Conservation (phyloP, 2,888 invertebrate species). For the Thumatha senex region DNA sequence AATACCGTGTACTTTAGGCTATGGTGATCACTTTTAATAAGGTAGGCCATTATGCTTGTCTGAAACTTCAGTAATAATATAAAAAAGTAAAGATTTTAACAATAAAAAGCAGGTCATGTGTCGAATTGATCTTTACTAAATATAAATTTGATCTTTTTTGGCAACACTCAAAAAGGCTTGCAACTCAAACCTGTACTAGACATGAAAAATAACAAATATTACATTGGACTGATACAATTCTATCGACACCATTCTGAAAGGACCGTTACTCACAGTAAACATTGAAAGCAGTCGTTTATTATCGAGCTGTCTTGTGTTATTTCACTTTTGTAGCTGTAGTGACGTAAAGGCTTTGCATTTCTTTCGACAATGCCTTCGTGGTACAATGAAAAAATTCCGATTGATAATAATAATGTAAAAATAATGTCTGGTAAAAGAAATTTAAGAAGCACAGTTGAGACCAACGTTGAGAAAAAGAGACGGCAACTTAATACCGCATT, state of each 20-base stretch:
- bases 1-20: too few species aligned
- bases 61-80: too few species aligned
- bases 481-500: too few species aligned
- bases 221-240: neutral
- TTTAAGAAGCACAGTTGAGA: neutral
- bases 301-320: constrained; percentile 3
- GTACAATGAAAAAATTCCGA: constrained; percentile 16
- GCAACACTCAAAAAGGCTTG: neutral
- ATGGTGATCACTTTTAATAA: too few species aligned
- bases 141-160: too few species aligned
- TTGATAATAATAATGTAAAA: constrained; percentile 23
- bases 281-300: constrained; percentile 4
- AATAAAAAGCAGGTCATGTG: too few species aligned
- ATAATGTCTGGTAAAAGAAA: constrained; percentile 30
- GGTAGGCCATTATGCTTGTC: too few species aligned
- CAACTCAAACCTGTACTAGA: neutral
- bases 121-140: too few species aligned
- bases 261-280: constrained; percentile 1
- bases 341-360: constrained; percentile 6
- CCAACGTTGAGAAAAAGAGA: too few species aligned
- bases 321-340: constrained; percentile 4
- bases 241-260: neutral
- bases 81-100: too few species aligned
- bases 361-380: constrained; percentile 7
- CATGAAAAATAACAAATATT: neutral